Percentiles rank a stretch among this genome's conserved stretches.
Evolutionary conservation across 2,797 vertebrate species (phyloP).

Genomic region (Pelodytes ibericus): DNA sequence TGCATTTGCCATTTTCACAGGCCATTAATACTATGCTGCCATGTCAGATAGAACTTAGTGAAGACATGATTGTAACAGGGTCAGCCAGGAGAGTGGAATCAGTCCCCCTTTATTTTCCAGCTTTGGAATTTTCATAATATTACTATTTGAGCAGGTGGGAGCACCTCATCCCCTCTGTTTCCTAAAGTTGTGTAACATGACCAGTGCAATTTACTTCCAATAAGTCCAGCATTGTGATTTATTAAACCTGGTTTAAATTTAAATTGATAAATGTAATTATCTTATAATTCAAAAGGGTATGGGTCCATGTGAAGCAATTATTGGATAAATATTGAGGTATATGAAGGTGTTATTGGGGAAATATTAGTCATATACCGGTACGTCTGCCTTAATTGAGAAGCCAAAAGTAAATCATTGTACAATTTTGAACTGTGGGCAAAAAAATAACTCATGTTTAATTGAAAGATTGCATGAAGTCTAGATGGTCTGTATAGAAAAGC

Average conservation of each 20-base stretch:
- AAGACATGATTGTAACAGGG: conserved; percentile 16
- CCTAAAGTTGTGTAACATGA: not conserved
- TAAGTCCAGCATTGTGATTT: not conserved
- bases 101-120: not conserved
- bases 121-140: not conserved
- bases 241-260: not conserved
- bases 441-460: too few relatives aligned
- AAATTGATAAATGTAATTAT: not conserved
- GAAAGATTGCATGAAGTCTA: too few relatives aligned
- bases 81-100: not conserved
- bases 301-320: not conserved
- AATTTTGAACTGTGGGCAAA: too few relatives aligned
- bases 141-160: not conserved
- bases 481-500: too few relatives aligned
- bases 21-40: conserved; percentile 25
- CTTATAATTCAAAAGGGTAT: not conserved
- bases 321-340: too few relatives aligned
- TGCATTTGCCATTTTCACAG: conserved; percentile 18
- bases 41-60: not conserved
- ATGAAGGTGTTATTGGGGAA: too few relatives aligned
- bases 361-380: too few relatives aligned
- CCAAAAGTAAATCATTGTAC: too few relatives aligned
- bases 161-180: not conserved
- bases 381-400: too few relatives aligned
- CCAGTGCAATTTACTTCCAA: not conserved